Percentiles rank a stretch among this genome's conserved stretches.
phyloP scores from a whole-genome alignment of 2,888 invertebrate genomes.

The Zele albiditarsus region DNA sequence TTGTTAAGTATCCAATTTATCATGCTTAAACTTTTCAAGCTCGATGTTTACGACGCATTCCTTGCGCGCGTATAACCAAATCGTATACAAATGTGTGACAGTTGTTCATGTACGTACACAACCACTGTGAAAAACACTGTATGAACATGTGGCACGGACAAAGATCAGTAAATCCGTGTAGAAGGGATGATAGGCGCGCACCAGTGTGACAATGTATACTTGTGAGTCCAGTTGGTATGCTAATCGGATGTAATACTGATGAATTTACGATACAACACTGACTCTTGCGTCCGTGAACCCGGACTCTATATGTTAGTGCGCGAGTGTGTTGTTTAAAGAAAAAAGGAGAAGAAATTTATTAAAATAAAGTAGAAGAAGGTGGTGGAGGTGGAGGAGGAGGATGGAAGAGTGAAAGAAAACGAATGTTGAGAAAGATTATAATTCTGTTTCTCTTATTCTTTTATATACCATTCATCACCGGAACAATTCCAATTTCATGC shows the following conservation, averaged over 20 bases:
- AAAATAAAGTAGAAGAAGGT: no score
- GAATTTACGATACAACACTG: slow-evolving; percentile 58
- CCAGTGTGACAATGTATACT: slow-evolving; percentile 49
- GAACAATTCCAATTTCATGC: slow-evolving; percentile 23
- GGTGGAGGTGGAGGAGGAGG: no score
- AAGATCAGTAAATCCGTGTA: slow-evolving; percentile 52
- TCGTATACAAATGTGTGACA: slow-evolving; percentile 30
- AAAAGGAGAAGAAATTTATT: neutral
- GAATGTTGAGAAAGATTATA: neutral
- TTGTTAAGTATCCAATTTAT: slow-evolving; percentile 43
- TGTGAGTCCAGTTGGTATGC: slow-evolving; percentile 54
- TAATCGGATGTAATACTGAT: slow-evolving; percentile 61
- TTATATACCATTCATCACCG: slow-evolving; percentile 20
- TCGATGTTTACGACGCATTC: slow-evolving; percentile 42
- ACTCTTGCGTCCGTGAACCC: slow-evolving; percentile 50
- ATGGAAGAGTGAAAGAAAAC: slow-evolving; percentile 9
- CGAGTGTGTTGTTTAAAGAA: slow-evolving; percentile 15
- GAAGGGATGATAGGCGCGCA: slow-evolving; percentile 44
- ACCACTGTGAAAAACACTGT: slow-evolving; percentile 9
- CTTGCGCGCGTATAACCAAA: slow-evolving; percentile 24
- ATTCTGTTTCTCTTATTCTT: slow-evolving; percentile 15
- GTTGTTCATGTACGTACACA: slow-evolving; percentile 25
- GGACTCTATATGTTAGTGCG: slow-evolving; percentile 20
- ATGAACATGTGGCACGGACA: slow-evolving; percentile 41
- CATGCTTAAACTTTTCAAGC: slow-evolving; percentile 43